Conservation (phyloP, 2,888 invertebrate genomes). For the Panzeria rudis region DNA sequence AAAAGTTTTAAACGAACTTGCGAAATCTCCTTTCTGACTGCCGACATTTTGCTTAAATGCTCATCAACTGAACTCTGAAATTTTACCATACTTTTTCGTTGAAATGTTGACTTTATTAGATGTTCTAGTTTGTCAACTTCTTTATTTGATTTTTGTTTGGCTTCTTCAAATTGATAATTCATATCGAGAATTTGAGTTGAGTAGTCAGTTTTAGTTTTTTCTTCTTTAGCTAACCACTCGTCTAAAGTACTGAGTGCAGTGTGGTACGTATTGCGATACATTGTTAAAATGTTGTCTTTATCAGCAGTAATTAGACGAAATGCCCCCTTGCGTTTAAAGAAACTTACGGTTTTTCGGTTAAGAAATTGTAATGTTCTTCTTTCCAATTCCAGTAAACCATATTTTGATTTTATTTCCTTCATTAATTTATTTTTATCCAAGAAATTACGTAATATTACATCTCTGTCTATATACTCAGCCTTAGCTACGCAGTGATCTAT, state of each 20-base stretch:
- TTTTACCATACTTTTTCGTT: slow-evolving; percentile 28
- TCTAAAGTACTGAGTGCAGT: slow-evolving; percentile 73
- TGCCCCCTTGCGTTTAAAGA: slow-evolving; percentile 76
- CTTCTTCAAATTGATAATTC: neutral
- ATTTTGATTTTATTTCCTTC: slow-evolving; percentile 35
- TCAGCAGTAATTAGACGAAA: slow-evolving; percentile 74
- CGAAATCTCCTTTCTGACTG: slow-evolving; percentile 77
- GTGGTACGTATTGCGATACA: slow-evolving; percentile 63
- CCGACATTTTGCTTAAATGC: slow-evolving; percentile 72
- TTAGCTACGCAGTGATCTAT: slow-evolving; percentile 69
- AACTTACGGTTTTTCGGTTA: slow-evolving; percentile 75
- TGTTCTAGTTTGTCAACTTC: slow-evolving; percentile 48
- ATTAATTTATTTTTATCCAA: slow-evolving; percentile 76
- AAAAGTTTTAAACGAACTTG: slow-evolving; percentile 76
- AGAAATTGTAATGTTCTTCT: slow-evolving; percentile 72
- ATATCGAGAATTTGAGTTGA: neutral
- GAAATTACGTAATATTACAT: slow-evolving; percentile 61
- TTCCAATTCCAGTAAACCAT: slow-evolving; percentile 64
- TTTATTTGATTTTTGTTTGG: slow-evolving; percentile 22
- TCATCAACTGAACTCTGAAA: slow-evolving; percentile 45
- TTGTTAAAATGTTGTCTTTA: slow-evolving; percentile 24
- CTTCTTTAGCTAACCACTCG: slow-evolving; percentile 49
- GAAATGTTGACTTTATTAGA: slow-evolving; percentile 59
- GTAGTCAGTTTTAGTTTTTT: slow-evolving; percentile 55
- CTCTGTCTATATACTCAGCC: slow-evolving; percentile 65